Evolutionary conservation across 2,113 vertebrate genomes (phyloP), one percentile per base, ranked within the genome.

Genomic region (Vulpes lagopus): DNA sequence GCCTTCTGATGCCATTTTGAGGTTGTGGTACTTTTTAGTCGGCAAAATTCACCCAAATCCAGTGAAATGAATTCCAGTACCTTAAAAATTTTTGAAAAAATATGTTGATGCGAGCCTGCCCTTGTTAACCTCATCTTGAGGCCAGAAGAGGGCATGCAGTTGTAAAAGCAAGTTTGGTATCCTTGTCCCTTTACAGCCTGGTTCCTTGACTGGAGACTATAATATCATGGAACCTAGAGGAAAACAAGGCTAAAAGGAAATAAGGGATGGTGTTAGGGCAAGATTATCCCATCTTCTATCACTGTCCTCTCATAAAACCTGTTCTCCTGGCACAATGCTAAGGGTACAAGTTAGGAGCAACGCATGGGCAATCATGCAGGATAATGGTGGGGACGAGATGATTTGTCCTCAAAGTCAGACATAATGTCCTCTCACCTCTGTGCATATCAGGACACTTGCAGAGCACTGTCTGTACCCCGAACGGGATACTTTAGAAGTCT

Each of bases 1-100:
- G 25, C 25, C 25, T 89, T 93, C 95, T 98, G 87, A 93, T 85
- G 95, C 59, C 78, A 97, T 84, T 80, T 93, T 87, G 93, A 43
- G 27, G 25, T 1, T 3, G 9, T 0, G n/a, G 0, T 94, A 85
- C 20, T 60, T 71, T 49, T 89, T 79, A 60, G 76, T 14, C 69
- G 94, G 32, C 64, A 94, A 69, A 32, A 0, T 38, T 94, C 64
- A 94, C 35, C 91, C 53, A 78, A 76, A 80, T 94, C 79, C 85
- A 93, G 71, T 49, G 35, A 93, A 89, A 89, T 81, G 19, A 64
- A 86, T 91, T 91, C 9, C 27, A 65, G 64, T 53, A 69, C 82
- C 82, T 80, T 43, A 62, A 86, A 81, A 95, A 82, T 11, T 53
- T 73, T 78, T 19, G 62, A 92, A 35, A 49, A 64, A n/a, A 76